Evolutionary conservation across 2,113 vertebrate genomes (phyloP), one percentile per base, ranked within the genome.

Genomic region (Bucco capensis): DNA sequence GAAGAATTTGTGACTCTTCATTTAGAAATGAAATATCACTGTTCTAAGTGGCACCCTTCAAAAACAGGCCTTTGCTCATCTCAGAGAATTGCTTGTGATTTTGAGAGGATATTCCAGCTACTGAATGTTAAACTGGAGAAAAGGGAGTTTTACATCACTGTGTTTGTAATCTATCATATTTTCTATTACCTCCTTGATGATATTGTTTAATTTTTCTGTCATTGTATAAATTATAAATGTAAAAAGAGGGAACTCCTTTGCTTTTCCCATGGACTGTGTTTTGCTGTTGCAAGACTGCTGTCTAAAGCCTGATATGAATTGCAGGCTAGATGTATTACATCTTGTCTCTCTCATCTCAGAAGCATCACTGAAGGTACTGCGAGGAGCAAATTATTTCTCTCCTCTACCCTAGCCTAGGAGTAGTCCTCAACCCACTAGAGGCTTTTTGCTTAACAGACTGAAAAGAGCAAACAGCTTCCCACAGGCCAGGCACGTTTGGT

Each of bases 141-240:
- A 18, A 12, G 46, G 3, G 49, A 7, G 9, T 23, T 22, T 44
- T 70, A 2, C 19, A 33, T 24, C 15, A 10, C 27, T 42, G 8
- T 21, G 12, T 57, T 33, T 44, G 69, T 86, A 86, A 94, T 54
- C 33, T 47, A 27, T 50, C 14, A 38, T 25, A 18, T 90, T 93
- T 92, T 83, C 58, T 75, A 24, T 90, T 94, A 70, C 65, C 85
- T 90, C n/a, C 92, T 88, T 95, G 75, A 92, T 72, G 37, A 6
- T 25, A 13, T 28, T n/a, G 44, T 76, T 94, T 92, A 96, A 77
- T 95, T 97, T 96, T 94, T 88, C 77, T 95, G 71, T 88, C 17
- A 3, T 87, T 74, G 44, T 19, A 71, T 92, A 53, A 94, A 95
- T 95, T 83, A 83, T 88, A 73, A 92, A 92, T 86, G 74, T 27